Percentiles rank a stretch among this genome's conserved stretches.
Conservation (phyloP, 2,113 vertebrate genomes). For the Albula goreensis region DNA sequence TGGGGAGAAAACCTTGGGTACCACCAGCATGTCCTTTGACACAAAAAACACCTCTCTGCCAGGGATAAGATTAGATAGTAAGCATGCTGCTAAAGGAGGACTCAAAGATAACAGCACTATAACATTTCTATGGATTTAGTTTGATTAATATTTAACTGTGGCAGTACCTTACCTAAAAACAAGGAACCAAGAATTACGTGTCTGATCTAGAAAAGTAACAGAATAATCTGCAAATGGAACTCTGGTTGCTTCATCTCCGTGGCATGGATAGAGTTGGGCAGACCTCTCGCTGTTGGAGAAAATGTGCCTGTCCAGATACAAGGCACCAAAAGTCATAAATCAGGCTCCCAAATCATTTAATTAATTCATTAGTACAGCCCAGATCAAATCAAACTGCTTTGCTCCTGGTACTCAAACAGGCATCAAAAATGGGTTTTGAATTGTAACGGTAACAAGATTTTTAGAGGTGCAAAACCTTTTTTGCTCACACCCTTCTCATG, state of each 20-base stretch:
- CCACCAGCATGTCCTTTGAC: slow-evolving; percentile 76
- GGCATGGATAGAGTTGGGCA: slow-evolving; percentile 73
- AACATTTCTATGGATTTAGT: not conserved
- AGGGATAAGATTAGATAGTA: not conserved
- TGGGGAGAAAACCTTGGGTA: slow-evolving; percentile 75
- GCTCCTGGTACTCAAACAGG: not conserved
- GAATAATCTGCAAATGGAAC: slow-evolving; percentile 76
- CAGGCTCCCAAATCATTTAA: not conserved
- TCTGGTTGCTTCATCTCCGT: slow-evolving; percentile 79
- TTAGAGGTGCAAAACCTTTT: too few relatives aligned
- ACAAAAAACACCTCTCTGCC: slow-evolving; percentile 83
- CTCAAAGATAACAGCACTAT: not conserved
- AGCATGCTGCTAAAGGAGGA: not conserved
- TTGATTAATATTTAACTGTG: not conserved
- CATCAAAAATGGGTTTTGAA: not conserved
- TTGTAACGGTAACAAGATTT: not conserved
- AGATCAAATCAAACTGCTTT: not conserved
- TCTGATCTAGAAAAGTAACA: slow-evolving; percentile 67
- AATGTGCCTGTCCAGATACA: slow-evolving; percentile 70
- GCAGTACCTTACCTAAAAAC: slow-evolving; percentile 79
- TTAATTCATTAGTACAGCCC: not conserved
- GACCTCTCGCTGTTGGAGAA: slow-evolving; percentile 71
- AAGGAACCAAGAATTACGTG: slow-evolving; percentile 78
- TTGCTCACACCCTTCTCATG: not conserved
- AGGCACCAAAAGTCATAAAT: slow-evolving; percentile 13